Conservation (phyloP, 2,797 vertebrate genomes). For the Phrynocephalus guinanensis region DNA sequence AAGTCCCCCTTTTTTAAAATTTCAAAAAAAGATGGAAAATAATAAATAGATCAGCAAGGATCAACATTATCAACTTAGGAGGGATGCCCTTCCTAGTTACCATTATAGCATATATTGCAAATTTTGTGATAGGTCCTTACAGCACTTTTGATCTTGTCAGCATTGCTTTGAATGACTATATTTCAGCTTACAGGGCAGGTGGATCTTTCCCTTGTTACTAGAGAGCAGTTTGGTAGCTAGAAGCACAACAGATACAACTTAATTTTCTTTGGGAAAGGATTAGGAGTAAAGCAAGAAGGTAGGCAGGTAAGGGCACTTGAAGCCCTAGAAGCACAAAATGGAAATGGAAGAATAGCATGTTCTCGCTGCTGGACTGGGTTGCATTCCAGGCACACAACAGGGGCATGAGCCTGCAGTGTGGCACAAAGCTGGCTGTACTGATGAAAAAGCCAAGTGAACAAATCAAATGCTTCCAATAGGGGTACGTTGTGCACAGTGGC, state of each 20-base stretch:
- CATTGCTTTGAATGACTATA: conserved; percentile 66
- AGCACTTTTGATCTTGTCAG: conserved; percentile 58
- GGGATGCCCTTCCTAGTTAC: conserved; percentile 69
- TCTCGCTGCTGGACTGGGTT: background rate
- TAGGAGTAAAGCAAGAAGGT: conserved; percentile 46
- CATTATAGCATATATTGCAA: conserved; percentile 67
- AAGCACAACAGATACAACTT: conserved; percentile 41
- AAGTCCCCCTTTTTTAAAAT: conserved; percentile 44
- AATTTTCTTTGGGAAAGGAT: conserved; percentile 51
- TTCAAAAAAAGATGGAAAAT: conserved; percentile 69
- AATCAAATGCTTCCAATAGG: background rate
- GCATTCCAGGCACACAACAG: no score
- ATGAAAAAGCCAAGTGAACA: background rate
- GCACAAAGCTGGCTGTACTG: no score
- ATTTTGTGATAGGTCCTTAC: conserved; percentile 60
- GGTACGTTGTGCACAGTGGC: no score
- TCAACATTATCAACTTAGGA: conserved; percentile 57
- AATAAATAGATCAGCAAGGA: conserved; percentile 65
- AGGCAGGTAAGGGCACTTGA: conserved; percentile 37
- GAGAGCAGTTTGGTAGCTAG: conserved; percentile 67
- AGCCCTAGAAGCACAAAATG: conserved; percentile 12
- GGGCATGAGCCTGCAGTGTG: no score
- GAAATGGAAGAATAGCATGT: conserved; percentile 28
- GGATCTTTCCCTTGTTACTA: conserved; percentile 24
- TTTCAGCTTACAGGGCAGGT: conserved; percentile 52